Conservation (phyloP, 2,113 vertebrate genomes). For the Rhabdornis inornatus region DNA sequence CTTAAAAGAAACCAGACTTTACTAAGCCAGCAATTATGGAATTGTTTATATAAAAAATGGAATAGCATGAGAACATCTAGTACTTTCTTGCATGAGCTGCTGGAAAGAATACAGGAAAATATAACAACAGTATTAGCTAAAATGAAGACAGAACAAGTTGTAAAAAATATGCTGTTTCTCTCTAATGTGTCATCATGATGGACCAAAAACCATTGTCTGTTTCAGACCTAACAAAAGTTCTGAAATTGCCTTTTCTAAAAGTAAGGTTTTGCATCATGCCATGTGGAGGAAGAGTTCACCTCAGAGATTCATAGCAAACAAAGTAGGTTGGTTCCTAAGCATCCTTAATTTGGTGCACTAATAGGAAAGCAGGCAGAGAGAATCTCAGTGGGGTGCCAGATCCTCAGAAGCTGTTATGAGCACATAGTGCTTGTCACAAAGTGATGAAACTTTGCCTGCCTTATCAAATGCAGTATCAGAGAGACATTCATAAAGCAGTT, state of each 20-base stretch:
- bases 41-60: not conserved
- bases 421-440: not conserved
- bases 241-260: not conserved
- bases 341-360: not conserved
- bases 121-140: not conserved
- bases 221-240: not conserved
- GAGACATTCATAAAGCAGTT: not conserved
- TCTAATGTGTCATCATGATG: not conserved
- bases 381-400: not conserved
- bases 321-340: not conserved
- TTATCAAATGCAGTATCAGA: not conserved
- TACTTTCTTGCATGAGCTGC: not conserved
- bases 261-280: not conserved
- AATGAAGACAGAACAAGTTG: not conserved
- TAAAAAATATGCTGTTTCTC: not conserved
- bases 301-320: not conserved
- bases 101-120: slow-evolving; percentile 37
- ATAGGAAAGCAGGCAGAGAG: not conserved
- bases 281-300: not conserved
- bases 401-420: not conserved
- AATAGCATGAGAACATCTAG: slow-evolving; percentile 17
- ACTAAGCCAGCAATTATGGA: not conserved
- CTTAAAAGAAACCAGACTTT: not conserved
- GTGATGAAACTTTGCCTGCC: not conserved
- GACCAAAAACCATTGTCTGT: not conserved